Percentiles rank a stretch among this genome's conserved stretches.
Evolutionary conservation across 1,140 invertebrate genomes (phyloP).

Genomic region (Rhizoglyphus robini): DNA sequence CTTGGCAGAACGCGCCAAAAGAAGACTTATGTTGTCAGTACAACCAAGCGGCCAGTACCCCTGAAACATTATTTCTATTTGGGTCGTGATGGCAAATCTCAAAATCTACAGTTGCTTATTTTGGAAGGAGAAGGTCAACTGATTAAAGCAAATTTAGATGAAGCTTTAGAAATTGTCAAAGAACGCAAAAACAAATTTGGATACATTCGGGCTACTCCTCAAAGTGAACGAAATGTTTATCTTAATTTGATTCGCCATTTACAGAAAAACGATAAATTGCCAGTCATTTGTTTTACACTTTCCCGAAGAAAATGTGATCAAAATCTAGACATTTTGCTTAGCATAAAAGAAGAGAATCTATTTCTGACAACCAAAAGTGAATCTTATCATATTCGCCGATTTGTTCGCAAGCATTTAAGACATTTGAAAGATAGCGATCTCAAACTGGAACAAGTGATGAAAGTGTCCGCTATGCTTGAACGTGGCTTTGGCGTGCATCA

Average conservation of each 20-base stretch:
- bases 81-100: constrained; percentile 63
- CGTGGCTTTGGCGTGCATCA: constrained; percentile 91
- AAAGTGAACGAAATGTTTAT: constrained; percentile 50
- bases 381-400: constrained; percentile 62
- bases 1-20: constrained; percentile 81
- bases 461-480: constrained; percentile 60
- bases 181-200: constrained; percentile 30
- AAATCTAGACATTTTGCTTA: constrained; percentile 52
- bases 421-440: constrained; percentile 71
- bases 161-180: constrained; percentile 54
- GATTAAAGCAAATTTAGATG: constrained; percentile 46
- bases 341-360: constrained; percentile 36
- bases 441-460: constrained; percentile 65
- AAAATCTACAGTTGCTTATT: constrained; percentile 67
- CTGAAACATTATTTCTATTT: constrained; percentile 86
- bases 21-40: constrained; percentile 90
- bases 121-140: constrained; percentile 60
- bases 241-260: constrained; percentile 65
- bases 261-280: constrained; percentile 62
- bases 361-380: constrained; percentile 70
- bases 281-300: constrained; percentile 84
- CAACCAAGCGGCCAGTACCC: constrained; percentile 81
- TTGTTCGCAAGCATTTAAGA: constrained; percentile 66
- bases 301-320: constrained; percentile 74
- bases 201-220: neutral